A percentile compares a stretch with the other conserved stretches of the same genome.
Conservation (phyloP, 2,113 vertebrate genomes). For the Antechinus flavipes region DNA sequence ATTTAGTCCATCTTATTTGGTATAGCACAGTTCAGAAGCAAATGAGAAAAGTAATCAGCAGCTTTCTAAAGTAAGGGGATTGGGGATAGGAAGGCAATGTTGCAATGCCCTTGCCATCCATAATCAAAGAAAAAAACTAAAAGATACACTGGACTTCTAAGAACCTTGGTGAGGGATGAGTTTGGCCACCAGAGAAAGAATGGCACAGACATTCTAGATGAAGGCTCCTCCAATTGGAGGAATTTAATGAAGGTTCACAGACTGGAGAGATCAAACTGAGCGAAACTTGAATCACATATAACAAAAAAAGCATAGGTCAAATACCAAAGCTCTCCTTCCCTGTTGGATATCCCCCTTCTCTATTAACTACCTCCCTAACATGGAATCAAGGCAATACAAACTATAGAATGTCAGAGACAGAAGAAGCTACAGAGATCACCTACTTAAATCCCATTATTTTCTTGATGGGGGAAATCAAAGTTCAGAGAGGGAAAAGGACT, state of each 20-base stretch:
- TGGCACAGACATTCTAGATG: neutral
- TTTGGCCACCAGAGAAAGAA: neutral
- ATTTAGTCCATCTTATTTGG: neutral
- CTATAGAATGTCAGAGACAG: neutral
- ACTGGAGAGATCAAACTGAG: neutral
- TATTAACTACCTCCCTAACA: neutral
- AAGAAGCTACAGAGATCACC: neutral
- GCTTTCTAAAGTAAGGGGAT: neutral
- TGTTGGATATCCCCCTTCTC: neutral
- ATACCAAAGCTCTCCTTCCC: neutral
- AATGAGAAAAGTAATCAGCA: neutral
- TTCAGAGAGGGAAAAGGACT: neutral
- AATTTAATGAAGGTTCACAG: neutral
- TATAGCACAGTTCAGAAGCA: neutral
- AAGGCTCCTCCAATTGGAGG: neutral
- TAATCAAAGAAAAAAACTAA: neutral
- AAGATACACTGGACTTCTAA: neutral
- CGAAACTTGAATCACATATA: neutral
- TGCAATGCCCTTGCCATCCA: neutral
- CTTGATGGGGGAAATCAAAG: neutral
- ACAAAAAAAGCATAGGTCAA: neutral
- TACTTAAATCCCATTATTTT: neutral
- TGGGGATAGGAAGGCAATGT: neutral
- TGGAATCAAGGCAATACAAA: neutral
- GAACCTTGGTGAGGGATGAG: neutral